Evolutionary conservation across 2,888 invertebrate species (phyloP).

Genomic region (Drosophila acutilabella): DNA sequence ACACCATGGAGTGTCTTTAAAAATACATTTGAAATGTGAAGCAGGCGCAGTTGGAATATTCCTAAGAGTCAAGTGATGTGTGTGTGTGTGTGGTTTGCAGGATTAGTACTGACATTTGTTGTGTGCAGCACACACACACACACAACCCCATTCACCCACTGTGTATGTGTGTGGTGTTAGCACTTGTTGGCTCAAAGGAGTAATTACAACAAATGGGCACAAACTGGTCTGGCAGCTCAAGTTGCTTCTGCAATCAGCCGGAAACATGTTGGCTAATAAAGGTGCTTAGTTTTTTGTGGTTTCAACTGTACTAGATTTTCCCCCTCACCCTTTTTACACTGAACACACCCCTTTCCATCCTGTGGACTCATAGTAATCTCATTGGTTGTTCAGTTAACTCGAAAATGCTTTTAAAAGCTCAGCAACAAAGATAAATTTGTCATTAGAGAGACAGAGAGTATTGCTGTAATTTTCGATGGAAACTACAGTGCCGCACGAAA

Average conservation of each 20-base stretch:
- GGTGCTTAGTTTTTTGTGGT: conserved; percentile 55
- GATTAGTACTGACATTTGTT: conserved; percentile 51
- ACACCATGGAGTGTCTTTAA: conserved; percentile 78
- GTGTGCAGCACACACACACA: conserved; percentile 5
- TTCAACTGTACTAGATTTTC: conserved; percentile 11
- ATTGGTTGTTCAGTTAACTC: conserved; percentile 46
- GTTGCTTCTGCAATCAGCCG: conserved; percentile 64
- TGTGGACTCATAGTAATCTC: background rate
- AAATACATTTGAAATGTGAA: conserved; percentile 73
- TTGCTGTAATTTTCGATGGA: conserved; percentile 32
- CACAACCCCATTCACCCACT: background rate
- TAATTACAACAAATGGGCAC: conserved; percentile 77
- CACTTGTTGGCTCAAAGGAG: conserved; percentile 79
- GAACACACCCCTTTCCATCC: no score
- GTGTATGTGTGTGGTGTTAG: conserved; percentile 38
- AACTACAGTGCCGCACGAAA: conserved; percentile 24
- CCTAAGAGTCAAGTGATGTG: conserved; percentile 15
- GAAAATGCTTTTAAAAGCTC: conserved; percentile 71
- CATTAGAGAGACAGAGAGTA: conserved; percentile 29
- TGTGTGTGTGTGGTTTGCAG: conserved; percentile 20
- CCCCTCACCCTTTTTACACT: no score
- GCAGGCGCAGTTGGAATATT: conserved; percentile 15
- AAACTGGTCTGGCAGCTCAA: conserved; percentile 24
- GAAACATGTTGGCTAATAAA: conserved; percentile 67
- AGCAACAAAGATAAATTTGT: conserved; percentile 41